Percentiles rank a stretch among this genome's conserved stretches.
Conservation (phyloP, 2,113 vertebrate genomes). For the rabbit (Oryctolagus cuniculus) region mOryCun1.1 NC_091442.1:80829501-80830000, state of each 20-base stretch:
- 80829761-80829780: not conserved
- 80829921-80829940: not conserved
- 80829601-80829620: not conserved
- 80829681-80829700: slow-evolving; percentile 11
- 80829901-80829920: slow-evolving; percentile 53
- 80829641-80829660: not conserved
- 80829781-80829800: not conserved
- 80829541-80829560: not conserved
- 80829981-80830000: too few relatives aligned
- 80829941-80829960: slow-evolving; percentile 37
- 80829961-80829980: too few relatives aligned
- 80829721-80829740: slow-evolving; percentile 26
- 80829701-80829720: slow-evolving; percentile 21
- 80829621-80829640: not conserved
- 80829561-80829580: not conserved
- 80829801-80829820: slow-evolving; percentile 42
- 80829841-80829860: not conserved
- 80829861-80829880: slow-evolving; percentile 59
- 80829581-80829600: not conserved
- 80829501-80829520: not conserved
- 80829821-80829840: not conserved
- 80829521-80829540: not conserved
- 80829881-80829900: slow-evolving; percentile 55
- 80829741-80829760: not conserved
- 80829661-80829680: slow-evolving; percentile 1